These are phyloP conservation scores for Diplodus puntazzo DNA, from an alignment of 2,797 vertebrate genomes.

Conservation along the genomic window DNA sequence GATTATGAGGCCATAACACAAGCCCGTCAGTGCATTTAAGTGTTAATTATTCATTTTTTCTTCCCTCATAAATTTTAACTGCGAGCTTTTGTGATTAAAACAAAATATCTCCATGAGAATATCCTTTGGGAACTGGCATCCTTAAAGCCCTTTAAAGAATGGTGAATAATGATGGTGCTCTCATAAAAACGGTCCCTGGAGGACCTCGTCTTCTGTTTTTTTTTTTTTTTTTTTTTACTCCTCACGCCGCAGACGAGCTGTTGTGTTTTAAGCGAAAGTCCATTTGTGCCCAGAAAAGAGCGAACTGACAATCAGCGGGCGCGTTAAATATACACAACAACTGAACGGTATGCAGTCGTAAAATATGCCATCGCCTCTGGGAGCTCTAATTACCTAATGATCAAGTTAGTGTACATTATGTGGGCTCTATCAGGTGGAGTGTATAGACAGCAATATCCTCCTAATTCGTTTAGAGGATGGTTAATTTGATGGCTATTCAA, in stretches of 20 bases:
- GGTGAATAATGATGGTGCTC: conserved; percentile 77
- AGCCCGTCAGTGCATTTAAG: conserved; percentile 82
- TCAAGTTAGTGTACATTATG: conserved; percentile 74
- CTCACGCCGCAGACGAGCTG: conserved; percentile 55
- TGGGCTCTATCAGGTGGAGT: conserved; percentile 67
- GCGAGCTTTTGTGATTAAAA: conserved; percentile 85
- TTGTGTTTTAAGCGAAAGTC: conserved; percentile 66
- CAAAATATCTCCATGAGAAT: conserved; percentile 80
- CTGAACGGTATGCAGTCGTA: conserved; percentile 53
- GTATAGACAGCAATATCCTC: conserved; percentile 69
- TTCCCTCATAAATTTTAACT: conserved; percentile 84
- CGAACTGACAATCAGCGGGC: conserved; percentile 52
- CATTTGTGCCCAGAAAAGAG: conserved; percentile 52
- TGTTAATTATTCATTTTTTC: conserved; percentile 84
- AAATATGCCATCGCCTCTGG: conserved; percentile 64
- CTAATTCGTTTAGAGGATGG: conserved; percentile 71
- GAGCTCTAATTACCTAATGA: conserved; percentile 77
- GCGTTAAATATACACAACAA: conserved; percentile 53
- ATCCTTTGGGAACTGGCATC: conserved; percentile 80
- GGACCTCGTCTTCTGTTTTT: conserved; percentile 74
- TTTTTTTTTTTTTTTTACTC: conserved; percentile 43
- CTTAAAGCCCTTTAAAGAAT: conserved; percentile 83
- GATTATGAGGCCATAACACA: conserved; percentile 74
- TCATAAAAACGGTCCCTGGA: conserved; percentile 80
- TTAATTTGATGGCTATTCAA: conserved; percentile 74